Conservation (phyloP, 2,797 vertebrate genomes). For the Uromys caudimaculatus region DNA sequence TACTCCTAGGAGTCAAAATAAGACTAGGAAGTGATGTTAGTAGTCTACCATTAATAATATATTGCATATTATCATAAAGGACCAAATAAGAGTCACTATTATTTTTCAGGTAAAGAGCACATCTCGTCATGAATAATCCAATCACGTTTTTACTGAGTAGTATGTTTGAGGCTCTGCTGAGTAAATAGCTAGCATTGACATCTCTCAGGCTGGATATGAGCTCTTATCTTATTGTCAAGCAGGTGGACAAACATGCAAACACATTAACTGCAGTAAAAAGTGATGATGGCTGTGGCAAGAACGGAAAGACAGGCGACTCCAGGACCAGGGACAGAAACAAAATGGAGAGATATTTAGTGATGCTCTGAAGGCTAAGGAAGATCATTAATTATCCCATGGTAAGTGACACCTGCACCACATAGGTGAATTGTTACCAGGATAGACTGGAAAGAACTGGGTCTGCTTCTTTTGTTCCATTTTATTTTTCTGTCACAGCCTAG, state of each 20-base stretch:
- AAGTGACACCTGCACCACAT: neutral
- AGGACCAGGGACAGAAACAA: neutral
- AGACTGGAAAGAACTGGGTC: neutral
- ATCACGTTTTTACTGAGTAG: neutral
- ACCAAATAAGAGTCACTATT: neutral
- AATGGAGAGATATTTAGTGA: neutral
- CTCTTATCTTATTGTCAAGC: conserved; percentile 28
- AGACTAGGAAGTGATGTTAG: neutral
- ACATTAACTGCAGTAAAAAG: neutral
- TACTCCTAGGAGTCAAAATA: neutral
- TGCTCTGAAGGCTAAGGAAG: neutral
- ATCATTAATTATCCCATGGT: neutral
- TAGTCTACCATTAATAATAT: neutral
- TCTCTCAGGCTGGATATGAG: neutral
- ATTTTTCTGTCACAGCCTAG: neutral
- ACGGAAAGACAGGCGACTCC: neutral
- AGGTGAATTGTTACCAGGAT: neutral
- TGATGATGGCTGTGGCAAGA: neutral
- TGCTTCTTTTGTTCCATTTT: neutral
- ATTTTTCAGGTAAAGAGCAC: conserved; percentile 10
- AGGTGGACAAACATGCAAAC: neutral
- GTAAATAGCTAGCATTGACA: neutral
- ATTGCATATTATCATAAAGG: neutral
- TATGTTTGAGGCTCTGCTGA: neutral
- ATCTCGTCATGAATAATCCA: neutral